Evolutionary conservation across 2,888 invertebrate genomes (phyloP), one percentile per base, ranked within the genome.

Genomic region (Platynereis dumerilii): DNA sequence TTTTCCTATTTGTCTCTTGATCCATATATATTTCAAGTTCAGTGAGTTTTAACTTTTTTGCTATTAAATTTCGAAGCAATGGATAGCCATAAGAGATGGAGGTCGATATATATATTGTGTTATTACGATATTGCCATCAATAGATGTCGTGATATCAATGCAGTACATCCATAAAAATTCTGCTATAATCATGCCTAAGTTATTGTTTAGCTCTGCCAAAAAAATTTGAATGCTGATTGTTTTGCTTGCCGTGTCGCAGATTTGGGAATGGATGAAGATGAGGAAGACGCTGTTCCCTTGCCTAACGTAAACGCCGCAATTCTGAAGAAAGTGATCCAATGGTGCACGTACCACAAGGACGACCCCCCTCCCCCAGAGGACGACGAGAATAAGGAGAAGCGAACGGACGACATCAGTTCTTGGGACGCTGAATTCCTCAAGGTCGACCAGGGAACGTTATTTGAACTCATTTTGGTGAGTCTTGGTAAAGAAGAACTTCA

Each of bases 371-470:
- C 96, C 27, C 93, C 95, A 64, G 91, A 94, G 77, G 92, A 95
- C 10, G 96, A 96, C 84, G 97, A 99, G 78, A 96, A 97, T 80
- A 97, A 98, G 82, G 95, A 94, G 84, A 98, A 97, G 80, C 88
- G 98, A n/a, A 98, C 98, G 0, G 98, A 99, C 83, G 98, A 99
- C 81, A 99, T 99, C 74, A 94, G 94, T 27, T 94, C 95, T 0
- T 99, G 99, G 99, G 99, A 99, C 87, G 94, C 96, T 0, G 98
- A 99, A 84, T 99, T 99, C 80, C 86, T 99, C 10, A 99, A 99
- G 88, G 97, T 98, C 39, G 83, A 83, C 65, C 83, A 83, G 72
- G 83, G 83, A 58, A 97, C 96, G 0, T 86, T 98, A 17, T 97
- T 96, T 83, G 97, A 97, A 86, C 86, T 98, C 52, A 97, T 98